phyloP scores from a whole-genome alignment of 2,888 invertebrate genomes.

The Sipha maydis region DNA sequence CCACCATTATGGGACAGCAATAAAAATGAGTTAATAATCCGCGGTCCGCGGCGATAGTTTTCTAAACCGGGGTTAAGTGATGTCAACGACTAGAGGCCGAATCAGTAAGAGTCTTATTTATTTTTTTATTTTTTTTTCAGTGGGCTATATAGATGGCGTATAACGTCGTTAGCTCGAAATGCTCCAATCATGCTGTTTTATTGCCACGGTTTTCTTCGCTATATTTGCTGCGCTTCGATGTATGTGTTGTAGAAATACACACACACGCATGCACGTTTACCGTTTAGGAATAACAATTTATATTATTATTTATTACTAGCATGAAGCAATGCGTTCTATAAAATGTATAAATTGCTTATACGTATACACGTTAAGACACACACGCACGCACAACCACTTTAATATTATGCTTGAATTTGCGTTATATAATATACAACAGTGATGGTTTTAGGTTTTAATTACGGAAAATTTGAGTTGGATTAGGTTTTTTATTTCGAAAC shows the following conservation, averaged over 20 bases:
- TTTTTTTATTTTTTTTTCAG: background rate
- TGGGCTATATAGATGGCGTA: background rate
- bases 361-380: background rate
- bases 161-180: slow-evolving; percentile 26
- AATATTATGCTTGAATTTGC: background rate
- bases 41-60: slow-evolving; percentile 56
- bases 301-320: background rate
- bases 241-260: background rate
- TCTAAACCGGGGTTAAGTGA: slow-evolving; percentile 64
- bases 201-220: slow-evolving; percentile 5
- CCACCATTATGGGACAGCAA: slow-evolving; percentile 58
- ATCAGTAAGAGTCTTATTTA: slow-evolving; percentile 31
- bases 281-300: slow-evolving; percentile 4
- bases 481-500: too few species aligned
- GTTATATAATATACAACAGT: too few species aligned
- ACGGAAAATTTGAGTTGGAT: too few species aligned
- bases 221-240: background rate
- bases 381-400: background rate
- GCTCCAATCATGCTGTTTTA: slow-evolving; percentile 20
- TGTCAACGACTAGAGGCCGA: slow-evolving; percentile 64
- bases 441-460: too few species aligned
- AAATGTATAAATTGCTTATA: too few species aligned
- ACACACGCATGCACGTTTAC: background rate
- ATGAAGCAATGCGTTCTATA: too few species aligned
- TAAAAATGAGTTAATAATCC: slow-evolving; percentile 62